Evolutionary conservation across 2,113 vertebrate genomes (phyloP).

Genomic region (Malurus cyaneus): DNA sequence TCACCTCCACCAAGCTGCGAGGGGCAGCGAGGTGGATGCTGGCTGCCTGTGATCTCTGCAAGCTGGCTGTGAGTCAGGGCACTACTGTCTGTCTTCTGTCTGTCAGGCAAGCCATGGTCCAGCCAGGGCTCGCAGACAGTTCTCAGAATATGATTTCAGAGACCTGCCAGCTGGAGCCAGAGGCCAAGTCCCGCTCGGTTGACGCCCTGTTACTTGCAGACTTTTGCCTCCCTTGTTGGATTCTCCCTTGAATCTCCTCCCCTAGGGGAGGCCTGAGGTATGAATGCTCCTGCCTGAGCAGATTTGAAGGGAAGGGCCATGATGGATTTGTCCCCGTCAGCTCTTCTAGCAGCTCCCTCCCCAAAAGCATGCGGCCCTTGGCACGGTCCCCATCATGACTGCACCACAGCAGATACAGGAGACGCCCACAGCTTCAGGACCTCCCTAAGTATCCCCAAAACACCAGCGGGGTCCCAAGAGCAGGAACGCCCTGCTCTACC

Average conservation of each 20-base stretch:
- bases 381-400: neutral
- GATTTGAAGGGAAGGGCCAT: neutral
- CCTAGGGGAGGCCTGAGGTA: neutral
- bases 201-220: neutral
- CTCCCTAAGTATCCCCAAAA: neutral
- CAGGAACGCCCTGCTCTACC: neutral
- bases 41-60: neutral
- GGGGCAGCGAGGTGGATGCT: neutral
- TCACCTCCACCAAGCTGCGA: fast-evolving
- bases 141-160: conserved; percentile 9
- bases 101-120: neutral
- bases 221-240: neutral
- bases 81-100: neutral
- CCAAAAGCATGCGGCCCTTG: neutral
- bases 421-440: neutral
- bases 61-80: neutral
- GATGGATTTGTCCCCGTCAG: fast-evolving
- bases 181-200: neutral
- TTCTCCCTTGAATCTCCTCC: neutral
- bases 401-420: neutral
- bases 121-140: neutral
- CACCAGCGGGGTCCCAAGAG: neutral
- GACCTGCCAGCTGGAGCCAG: neutral
- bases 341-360: neutral
- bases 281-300: neutral